These are phyloP conservation scores for Bradypus variegatus DNA, from an alignment of 2,797 vertebrate genomes.

Conservation along the genomic window DNA sequence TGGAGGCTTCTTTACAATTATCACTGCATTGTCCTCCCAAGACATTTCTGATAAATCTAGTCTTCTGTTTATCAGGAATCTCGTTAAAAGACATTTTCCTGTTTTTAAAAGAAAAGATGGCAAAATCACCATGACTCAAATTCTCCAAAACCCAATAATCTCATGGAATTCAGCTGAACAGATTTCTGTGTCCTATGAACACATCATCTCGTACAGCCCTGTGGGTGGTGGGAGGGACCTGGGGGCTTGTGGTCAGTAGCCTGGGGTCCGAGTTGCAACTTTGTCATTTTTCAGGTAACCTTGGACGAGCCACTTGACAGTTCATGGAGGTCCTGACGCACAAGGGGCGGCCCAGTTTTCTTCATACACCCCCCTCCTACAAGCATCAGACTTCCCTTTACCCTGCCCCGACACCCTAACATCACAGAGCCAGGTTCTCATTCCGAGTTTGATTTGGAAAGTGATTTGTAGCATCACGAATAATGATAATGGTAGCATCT, in stretches of 20 bases:
- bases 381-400: not conserved
- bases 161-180: not conserved
- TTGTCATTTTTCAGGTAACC: not conserved
- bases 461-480: not conserved
- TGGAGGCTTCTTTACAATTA: not conserved
- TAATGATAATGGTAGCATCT: not conserved
- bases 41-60: slow-evolving; percentile 3
- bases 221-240: fast-evolving
- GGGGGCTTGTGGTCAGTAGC: not conserved
- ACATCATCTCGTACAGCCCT: fast-evolving
- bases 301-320: not conserved
- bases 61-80: not conserved
- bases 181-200: not conserved
- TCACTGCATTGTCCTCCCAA: not conserved
- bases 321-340: not conserved
- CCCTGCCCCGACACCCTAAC: not conserved
- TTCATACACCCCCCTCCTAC: not conserved
- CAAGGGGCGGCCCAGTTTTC: too few species aligned
- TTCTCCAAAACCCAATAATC: not conserved
- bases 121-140: not conserved
- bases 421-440: not conserved
- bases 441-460: not conserved
- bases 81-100: not conserved
- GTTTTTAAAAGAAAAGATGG: slow-evolving; percentile 14
- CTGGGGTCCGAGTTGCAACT: not conserved